A percentile compares a stretch with the other conserved stretches of the same genome.
phyloP scores from a whole-genome alignment of 1,140 invertebrate species.

The Rhopalosiphum maidis region DNA sequence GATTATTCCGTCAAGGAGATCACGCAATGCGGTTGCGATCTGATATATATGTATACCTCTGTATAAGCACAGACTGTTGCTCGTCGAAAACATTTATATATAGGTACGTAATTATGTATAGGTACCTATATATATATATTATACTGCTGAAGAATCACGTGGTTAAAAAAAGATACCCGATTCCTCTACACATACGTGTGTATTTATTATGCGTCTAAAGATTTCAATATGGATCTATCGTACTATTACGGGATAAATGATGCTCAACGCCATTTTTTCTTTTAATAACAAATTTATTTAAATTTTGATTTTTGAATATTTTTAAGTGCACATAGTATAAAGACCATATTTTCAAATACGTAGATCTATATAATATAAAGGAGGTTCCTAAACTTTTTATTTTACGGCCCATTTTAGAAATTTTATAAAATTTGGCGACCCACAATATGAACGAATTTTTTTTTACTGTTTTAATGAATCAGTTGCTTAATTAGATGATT shows the following conservation, averaged over 20 bases:
- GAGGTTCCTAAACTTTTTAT: too few relatives aligned
- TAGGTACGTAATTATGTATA: not conserved
- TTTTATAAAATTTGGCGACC: too few relatives aligned
- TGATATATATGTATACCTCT: not conserved
- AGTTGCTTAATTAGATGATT: too few relatives aligned
- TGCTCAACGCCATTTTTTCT: not conserved
- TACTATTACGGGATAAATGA: not conserved
- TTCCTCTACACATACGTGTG: not conserved
- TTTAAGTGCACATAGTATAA: not conserved
- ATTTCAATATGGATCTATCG: not conserved
- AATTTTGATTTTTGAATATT: not conserved
- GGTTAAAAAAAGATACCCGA: not conserved
- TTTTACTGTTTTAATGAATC: too few relatives aligned
- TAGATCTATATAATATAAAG: too few relatives aligned
- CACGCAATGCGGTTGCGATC: constrained; percentile 41
- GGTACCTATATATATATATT: not conserved
- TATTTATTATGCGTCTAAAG: not conserved
- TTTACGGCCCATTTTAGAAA: too few relatives aligned
- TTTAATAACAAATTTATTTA: not conserved
- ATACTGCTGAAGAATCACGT: not conserved
- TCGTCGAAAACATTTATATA: constrained; percentile 9
- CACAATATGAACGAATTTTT: too few relatives aligned
- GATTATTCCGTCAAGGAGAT: constrained; percentile 52
- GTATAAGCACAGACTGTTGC: constrained; percentile 15
- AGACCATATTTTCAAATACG: not conserved